These are phyloP conservation scores for Atopsyche davidsoni DNA, from an alignment of 1,140 invertebrate genomes.

Conservation along the genomic window DNA sequence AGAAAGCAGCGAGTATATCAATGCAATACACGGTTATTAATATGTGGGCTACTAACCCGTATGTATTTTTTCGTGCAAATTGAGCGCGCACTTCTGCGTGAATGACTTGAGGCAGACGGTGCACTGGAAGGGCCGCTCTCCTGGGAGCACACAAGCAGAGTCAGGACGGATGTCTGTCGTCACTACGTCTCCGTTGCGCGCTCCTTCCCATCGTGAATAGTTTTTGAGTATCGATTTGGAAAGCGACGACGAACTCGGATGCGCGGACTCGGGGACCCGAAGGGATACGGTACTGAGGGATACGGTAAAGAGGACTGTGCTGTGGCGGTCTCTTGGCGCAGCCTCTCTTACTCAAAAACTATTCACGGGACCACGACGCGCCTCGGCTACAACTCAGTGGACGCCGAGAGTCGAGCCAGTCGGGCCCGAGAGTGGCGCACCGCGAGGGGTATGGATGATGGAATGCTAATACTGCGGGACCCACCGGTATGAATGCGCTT, in stretches of 20 bases:
- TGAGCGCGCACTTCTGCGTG: constrained; percentile 59
- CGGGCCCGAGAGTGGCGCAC: not conserved
- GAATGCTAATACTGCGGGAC: constrained; percentile 40
- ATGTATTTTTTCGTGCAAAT: constrained; percentile 60
- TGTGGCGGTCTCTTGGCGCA: not conserved
- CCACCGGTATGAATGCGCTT: constrained; percentile 74
- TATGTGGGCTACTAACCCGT: constrained; percentile 53
- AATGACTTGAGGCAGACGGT: constrained; percentile 63
- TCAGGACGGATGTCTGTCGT: not conserved
- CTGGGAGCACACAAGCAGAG: constrained; percentile 30
- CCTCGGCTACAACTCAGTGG: constrained; percentile 12
- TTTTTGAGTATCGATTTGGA: constrained; percentile 42
- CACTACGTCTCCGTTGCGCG: constrained; percentile 43
- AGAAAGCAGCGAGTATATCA: no score
- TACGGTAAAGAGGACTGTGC: not conserved
- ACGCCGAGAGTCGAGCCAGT: not conserved
- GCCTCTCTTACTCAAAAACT: constrained; percentile 28
- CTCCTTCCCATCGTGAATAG: constrained; percentile 51
- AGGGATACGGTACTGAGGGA: no score
- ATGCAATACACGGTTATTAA: constrained; percentile 23
- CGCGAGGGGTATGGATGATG: constrained; percentile 5
- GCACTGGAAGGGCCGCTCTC: constrained; percentile 61
- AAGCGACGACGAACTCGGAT: not conserved
- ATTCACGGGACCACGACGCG: constrained; percentile 28
- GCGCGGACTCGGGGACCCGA: no score